Conservation (phyloP, 2,888 invertebrate species). For the Elegia similella region DNA sequence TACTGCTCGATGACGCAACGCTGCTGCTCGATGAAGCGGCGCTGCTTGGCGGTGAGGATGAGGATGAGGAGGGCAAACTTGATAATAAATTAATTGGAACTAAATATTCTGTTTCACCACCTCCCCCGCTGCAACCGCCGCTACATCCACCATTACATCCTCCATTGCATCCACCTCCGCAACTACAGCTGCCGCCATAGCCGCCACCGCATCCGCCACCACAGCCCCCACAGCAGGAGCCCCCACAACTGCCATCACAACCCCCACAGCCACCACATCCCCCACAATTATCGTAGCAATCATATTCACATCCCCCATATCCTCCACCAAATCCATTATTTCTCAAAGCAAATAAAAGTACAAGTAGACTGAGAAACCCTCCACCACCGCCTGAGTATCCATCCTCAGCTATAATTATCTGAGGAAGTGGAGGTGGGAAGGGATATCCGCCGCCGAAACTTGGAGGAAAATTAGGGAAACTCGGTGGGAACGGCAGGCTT, state of each 20-base stretch:
- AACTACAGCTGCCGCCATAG: neutral
- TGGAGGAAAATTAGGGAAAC: neutral
- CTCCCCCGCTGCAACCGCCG: neutral
- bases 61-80: neutral
- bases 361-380: slow-evolving; percentile 16
- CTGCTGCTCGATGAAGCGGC: neutral
- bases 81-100: neutral
- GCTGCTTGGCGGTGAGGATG: neutral
- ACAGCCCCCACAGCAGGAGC: neutral
- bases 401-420: slow-evolving; percentile 20
- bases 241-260: neutral
- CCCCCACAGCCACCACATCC: slow-evolving; percentile 4
- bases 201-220: slow-evolving; percentile 4
- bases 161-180: neutral
- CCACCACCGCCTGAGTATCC: neutral
- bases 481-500: neutral
- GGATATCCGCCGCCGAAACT: neutral
- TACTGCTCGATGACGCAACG: neutral
- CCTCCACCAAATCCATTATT: slow-evolving; percentile 14
- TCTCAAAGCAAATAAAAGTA: slow-evolving; percentile 22
- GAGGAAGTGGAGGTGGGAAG: slow-evolving; percentile 15
- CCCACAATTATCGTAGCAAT: neutral
- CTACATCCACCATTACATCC: neutral
- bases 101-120: neutral
- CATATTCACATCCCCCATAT: slow-evolving; percentile 8